Conservation (phyloP, 2,888 invertebrate genomes). For the Eristalis pertinax region DNA sequence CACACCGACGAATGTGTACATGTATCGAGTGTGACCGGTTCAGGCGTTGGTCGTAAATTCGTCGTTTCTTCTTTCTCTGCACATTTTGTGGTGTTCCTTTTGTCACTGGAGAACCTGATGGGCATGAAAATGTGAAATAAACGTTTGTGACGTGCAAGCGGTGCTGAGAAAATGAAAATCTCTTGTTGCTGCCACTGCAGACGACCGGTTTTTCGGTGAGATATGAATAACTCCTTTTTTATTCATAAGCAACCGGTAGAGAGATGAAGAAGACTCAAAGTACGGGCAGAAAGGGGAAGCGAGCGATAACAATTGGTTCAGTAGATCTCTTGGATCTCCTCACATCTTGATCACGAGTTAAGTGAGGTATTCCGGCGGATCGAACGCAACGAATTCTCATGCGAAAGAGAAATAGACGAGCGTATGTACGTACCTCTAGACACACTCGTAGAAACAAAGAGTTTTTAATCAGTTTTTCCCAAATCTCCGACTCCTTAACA, state of each 20-base stretch:
- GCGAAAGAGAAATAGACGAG: neutral
- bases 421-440: neutral
- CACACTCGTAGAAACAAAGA: neutral
- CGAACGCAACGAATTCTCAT: neutral
- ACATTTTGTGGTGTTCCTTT: slow-evolving; percentile 7
- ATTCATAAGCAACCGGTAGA: slow-evolving; percentile 25
- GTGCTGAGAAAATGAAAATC: slow-evolving; percentile 43
- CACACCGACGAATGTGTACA: neutral
- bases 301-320: neutral
- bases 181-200: slow-evolving; percentile 34
- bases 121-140: slow-evolving; percentile 47
- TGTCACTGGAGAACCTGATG: slow-evolving; percentile 55
- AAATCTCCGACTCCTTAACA: neutral
- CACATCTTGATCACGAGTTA: neutral
- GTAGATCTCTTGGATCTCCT: neutral
- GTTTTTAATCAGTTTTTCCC: slow-evolving; percentile 2
- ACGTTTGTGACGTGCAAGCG: neutral
- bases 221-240: slow-evolving; percentile 40
- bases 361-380: neutral
- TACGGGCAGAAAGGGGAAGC: neutral
- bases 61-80: neutral
- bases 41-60: slow-evolving; percentile 52
- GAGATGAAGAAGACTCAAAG: neutral
- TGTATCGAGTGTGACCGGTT: slow-evolving; percentile 62
- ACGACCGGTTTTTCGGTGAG: slow-evolving; percentile 36